Evolutionary conservation across 2,797 vertebrate species (phyloP), one percentile per base, ranked within the genome.

Genomic region (Melanotaenia boesemani): DNA sequence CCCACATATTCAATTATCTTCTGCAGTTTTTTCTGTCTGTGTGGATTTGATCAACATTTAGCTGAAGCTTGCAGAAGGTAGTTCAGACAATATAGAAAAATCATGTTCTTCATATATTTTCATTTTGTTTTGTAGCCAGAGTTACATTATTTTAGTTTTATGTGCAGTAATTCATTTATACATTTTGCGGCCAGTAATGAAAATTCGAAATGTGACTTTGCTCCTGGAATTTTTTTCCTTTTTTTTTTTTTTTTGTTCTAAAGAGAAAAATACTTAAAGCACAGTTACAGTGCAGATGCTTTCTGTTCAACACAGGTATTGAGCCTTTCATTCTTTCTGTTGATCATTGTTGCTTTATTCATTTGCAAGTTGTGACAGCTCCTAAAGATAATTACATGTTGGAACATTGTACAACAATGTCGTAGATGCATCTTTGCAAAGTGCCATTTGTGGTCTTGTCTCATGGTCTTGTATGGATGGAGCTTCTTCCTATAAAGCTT

Each of bases 1-100:
- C 66, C 46, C 57, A 63, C 74, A 79, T 74, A 83, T 76, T 85
- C 75, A 89, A 87, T 88, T 77, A 79, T 72, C 66, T 82, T 74
- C 69, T 80, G 70, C 61, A 71, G 74, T 70, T 86, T 76, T 80
- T 41, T 60, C 9, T 74, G 64, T 81, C 72, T 79, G 61, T 30
- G 16, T 34, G 1, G 30, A 15, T 79, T 79, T 46, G 28, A 73
- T 84, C 66, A 78, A 57, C 32, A 48, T 72, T 75, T 74, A 72
- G 36, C 50, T 59, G 63, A 1, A 76, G 60, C 61, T 78, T 67
- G 79, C 79, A 83, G 32, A 26, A 34, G n/a, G 1, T 60, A 34
- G 70, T 67, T 75, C 58, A 76, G 69, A 46, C 44, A 16, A 46
- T 2, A 20, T 7, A 20, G 34, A 13, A 63, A 77, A 83, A 80